These are phyloP conservation scores for Teinopalpus imperialis DNA, from an alignment of 2,888 invertebrate species.

Conservation along the genomic window DNA sequence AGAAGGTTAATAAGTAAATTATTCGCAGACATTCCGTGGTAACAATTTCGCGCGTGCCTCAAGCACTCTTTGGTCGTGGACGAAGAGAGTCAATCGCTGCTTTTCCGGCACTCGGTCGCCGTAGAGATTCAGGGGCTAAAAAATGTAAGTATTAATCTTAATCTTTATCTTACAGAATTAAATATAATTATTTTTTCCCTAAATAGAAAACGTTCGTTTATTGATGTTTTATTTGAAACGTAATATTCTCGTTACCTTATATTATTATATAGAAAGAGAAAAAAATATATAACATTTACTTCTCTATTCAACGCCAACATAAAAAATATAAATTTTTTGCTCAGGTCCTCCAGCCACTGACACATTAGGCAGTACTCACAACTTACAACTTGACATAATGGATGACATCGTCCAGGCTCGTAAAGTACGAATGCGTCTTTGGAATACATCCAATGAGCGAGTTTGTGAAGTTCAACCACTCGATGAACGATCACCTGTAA, in stretches of 20 bases:
- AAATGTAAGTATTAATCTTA: conserved; percentile 58
- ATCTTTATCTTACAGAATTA: background rate
- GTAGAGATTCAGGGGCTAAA: conserved; percentile 65
- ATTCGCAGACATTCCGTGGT: conserved; percentile 89
- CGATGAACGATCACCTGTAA: conserved; percentile 83
- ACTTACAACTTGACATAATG: conserved; percentile 93
- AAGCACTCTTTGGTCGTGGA: conserved; percentile 88
- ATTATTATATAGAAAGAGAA: no score
- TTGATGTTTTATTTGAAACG: no score
- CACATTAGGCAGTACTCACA: conserved; percentile 88
- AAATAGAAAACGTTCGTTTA: no score
- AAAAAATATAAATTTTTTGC: background rate
- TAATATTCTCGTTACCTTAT: no score
- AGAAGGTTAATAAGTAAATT: background rate
- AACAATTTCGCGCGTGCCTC: conserved; percentile 91
- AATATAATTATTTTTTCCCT: background rate
- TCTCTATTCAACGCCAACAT: no score
- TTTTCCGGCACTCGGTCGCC: conserved; percentile 83
- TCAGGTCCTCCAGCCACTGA: conserved; percentile 88
- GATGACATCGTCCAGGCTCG: conserved; percentile 92
- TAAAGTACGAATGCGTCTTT: conserved; percentile 91
- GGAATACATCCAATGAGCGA: conserved; percentile 90
- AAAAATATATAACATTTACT: no score
- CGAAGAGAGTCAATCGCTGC: conserved; percentile 92
- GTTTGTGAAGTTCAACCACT: conserved; percentile 92